Conservation (phyloP, 2,888 invertebrate genomes). For the Lasioglossum malachurum region DNA sequence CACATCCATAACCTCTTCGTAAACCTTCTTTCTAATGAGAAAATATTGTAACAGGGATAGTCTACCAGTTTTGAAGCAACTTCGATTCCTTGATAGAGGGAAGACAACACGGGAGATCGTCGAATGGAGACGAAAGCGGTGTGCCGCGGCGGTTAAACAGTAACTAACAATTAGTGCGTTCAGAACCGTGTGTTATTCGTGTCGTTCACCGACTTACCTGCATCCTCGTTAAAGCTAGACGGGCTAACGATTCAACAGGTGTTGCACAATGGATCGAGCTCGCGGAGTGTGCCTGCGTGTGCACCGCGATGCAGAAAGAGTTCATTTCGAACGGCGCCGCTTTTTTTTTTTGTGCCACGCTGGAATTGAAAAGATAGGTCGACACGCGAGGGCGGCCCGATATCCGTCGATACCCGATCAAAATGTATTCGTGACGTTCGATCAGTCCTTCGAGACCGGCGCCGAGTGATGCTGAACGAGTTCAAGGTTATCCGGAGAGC, state of each 20-base stretch:
- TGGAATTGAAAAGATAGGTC: constrained; percentile 34
- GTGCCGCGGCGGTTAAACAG: constrained; percentile 17
- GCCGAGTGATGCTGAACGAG: constrained; percentile 27
- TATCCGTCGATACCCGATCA: constrained; percentile 42
- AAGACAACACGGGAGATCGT: background rate
- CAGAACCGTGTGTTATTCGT: constrained; percentile 54
- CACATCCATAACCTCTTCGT: background rate
- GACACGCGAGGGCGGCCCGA: constrained; percentile 14
- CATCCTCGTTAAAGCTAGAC: constrained; percentile 72
- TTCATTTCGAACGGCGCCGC: constrained; percentile 35
- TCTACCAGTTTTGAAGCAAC: background rate
- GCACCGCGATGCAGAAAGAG: constrained; percentile 16
- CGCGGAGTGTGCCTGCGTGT: constrained; percentile 12
- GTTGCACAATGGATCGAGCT: constrained; percentile 66
- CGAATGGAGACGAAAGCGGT: background rate
- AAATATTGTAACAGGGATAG: background rate
- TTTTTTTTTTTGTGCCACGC: constrained; percentile 15
- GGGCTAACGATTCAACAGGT: constrained; percentile 75
- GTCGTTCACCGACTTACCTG: constrained; percentile 71
- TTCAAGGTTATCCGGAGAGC: constrained; percentile 31
- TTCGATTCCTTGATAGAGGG: background rate
- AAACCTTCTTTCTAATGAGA: background rate
- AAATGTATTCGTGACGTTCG: constrained; percentile 24
- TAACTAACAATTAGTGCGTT: constrained; percentile 64
- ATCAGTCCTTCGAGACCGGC: constrained; percentile 14